Base-by-base conservation (phyloP, 1,140 invertebrate genomes). In the Papilio glaucus region DNA sequence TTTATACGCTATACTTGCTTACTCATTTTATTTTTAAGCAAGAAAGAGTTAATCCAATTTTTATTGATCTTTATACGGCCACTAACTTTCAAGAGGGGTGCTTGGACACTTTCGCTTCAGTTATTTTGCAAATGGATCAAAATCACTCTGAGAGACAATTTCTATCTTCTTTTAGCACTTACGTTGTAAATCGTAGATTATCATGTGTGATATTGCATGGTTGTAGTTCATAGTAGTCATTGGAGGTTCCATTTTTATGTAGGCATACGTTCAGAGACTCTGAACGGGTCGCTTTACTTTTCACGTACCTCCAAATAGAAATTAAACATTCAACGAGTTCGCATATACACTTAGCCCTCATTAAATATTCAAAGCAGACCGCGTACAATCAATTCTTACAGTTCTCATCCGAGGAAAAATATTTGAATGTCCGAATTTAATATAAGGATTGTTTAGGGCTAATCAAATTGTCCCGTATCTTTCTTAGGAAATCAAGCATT, bases 311-410 rank as follows among this genome's bases (percentile, higher is more conserved):
- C 75, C 85, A 84, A 85, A 87, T 87, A 85, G 69, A 87, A 83
- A 90, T 91, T 90, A 91, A 91, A 91, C 86, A 91, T 91, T 91
- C 88, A 91, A 85, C 79, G 87, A 88, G 83, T 89, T 89, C 89
- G 81, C 85, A 89, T 89, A 90, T 84, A 91, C 88, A 91, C 88
- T 90, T 91, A 89, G 87, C 88, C 87, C 87, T 90, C 79, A 90
- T 92, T n/a, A 90, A 92, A 92, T 90, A 92, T 90, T 90, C 88
- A 86, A 79, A 71, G 69, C 81, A 85, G 79, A 90, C 80, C 86
- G 80, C 88, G 84, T 82, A 89, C 87, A 89, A 90, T 89, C 89
- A 90, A 89, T 91, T 91, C 87, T 87, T 85, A 82, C 83, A 85
- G 81, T 78, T 78, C 79, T 72, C 78, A 76, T 81, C 71, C 72